These are phyloP conservation scores for Melanotaenia duboulayi DNA, from an alignment of 2,113 vertebrate genomes.

Conservation along the genomic window DNA sequence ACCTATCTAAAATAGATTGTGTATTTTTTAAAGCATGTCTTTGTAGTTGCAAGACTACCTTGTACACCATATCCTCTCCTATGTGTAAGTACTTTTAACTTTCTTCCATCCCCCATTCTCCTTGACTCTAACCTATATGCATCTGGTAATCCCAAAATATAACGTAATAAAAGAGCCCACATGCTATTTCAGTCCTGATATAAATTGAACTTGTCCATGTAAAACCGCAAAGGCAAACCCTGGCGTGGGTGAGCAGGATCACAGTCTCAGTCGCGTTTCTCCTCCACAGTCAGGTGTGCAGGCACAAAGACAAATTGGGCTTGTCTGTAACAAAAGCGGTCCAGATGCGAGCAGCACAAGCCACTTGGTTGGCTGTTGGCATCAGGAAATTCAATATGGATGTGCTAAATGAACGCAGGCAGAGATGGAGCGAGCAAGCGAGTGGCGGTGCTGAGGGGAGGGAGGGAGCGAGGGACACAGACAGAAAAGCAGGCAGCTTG, in stretches of 20 bases:
- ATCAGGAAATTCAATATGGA: slow-evolving; percentile 77
- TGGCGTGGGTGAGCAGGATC: slow-evolving; percentile 11
- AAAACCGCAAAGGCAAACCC: slow-evolving; percentile 31
- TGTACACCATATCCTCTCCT: not conserved
- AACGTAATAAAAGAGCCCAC: not conserved
- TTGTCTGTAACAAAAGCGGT: slow-evolving; percentile 69
- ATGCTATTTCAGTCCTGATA: slow-evolving; percentile 48
- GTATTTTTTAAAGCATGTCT: no score
- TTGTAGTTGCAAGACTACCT: not conserved
- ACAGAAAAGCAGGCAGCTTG: slow-evolving; percentile 70
- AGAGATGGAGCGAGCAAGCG: slow-evolving; percentile 40
- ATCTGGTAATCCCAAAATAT: slow-evolving; percentile 16
- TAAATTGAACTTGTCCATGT: slow-evolving; percentile 56
- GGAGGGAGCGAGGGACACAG: slow-evolving; percentile 50
- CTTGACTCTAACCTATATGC: not conserved
- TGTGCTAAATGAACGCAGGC: slow-evolving; percentile 68
- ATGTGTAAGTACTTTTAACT: not conserved
- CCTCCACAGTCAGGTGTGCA: slow-evolving; percentile 31
- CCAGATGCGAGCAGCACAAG: slow-evolving; percentile 50
- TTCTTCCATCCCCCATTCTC: not conserved
- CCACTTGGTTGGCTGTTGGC: slow-evolving; percentile 52
- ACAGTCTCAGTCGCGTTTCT: slow-evolving; percentile 15
- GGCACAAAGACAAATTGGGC: slow-evolving; percentile 59
- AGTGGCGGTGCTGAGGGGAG: slow-evolving; percentile 19
- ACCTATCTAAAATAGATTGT: no score